phyloP scores from a whole-genome alignment of 2,888 invertebrate genomes.

The Drosophila cognata region DNA sequence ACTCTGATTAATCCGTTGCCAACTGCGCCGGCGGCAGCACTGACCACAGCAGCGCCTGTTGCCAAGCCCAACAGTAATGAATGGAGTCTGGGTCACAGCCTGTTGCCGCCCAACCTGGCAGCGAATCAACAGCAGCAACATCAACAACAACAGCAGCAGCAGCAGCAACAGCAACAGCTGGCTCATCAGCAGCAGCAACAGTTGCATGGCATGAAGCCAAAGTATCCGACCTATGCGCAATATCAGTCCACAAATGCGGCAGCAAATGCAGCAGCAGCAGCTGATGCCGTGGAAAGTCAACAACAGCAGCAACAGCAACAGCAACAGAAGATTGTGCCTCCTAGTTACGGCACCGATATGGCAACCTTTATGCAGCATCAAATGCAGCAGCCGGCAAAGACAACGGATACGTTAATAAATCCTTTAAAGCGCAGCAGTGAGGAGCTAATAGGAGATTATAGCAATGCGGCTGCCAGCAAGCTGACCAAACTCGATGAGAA shows the following conservation, averaged over 20 bases:
- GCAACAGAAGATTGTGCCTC: conserved; percentile 69
- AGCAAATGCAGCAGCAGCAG: conserved; percentile 65
- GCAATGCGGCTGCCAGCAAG: conserved; percentile 66
- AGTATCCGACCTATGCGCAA: conserved; percentile 82
- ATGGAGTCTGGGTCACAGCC: conserved; percentile 65
- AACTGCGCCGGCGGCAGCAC: conserved; percentile 21
- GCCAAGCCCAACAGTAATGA: conserved; percentile 55
- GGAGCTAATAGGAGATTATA: conserved; percentile 76
- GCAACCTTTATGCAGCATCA: conserved; percentile 82
- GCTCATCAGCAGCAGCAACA: conserved; percentile 37
- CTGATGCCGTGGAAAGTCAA: conserved; percentile 50
- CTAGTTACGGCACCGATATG: conserved; percentile 75
- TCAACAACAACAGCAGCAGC: conserved; percentile 40
- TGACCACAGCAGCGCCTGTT: conserved; percentile 26
- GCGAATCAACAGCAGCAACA: conserved; percentile 49
- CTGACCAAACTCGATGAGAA: conserved; percentile 74
- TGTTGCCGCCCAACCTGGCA: conserved; percentile 58
- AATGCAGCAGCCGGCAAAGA: conserved; percentile 73
- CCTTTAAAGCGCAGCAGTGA: conserved; percentile 77
- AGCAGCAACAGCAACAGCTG: conserved; percentile 29
- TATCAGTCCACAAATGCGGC: conserved; percentile 80
- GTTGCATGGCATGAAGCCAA: conserved; percentile 57
- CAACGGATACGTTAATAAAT: conserved; percentile 64
- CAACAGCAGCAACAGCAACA: conserved; percentile 52
- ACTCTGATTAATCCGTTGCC: conserved; percentile 70